Evolutionary conservation across 2,113 vertebrate genomes (phyloP).

Genomic region (Prolemur simus): DNA sequence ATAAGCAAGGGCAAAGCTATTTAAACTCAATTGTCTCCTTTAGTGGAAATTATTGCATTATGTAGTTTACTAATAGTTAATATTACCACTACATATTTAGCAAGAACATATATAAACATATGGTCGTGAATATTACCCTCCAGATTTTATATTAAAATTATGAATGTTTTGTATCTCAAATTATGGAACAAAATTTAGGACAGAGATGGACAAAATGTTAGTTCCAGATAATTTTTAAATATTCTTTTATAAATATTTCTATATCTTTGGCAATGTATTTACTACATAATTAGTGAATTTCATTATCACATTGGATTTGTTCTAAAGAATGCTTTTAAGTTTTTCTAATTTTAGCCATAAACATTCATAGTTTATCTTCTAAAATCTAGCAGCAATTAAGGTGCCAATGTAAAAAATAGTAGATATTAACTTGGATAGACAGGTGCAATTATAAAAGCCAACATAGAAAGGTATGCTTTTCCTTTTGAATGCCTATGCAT

Average conservation of each 20-base stretch:
- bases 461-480: neutral
- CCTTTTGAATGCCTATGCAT: neutral
- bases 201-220: constrained; percentile 58
- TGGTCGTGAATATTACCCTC: constrained; percentile 46
- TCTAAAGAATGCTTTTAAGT: neutral
- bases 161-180: constrained; percentile 45
- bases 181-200: constrained; percentile 44
- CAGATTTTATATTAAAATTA: constrained; percentile 57
- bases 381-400: constrained; percentile 20
- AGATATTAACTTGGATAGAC: neutral
- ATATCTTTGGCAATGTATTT: constrained; percentile 44
- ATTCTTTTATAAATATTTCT: neutral
- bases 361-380: constrained; percentile 40
- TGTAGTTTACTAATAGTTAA: constrained; percentile 38
- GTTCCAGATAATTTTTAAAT: constrained; percentile 23
- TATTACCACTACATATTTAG: constrained; percentile 33
- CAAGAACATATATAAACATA: constrained; percentile 10
- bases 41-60: constrained; percentile 1
- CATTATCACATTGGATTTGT: constrained; percentile 5
- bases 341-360: constrained; percentile 50
- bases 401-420: constrained; percentile 3
- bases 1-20: neutral
- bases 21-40: constrained; percentile 30
- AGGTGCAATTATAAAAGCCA: neutral
- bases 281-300: constrained; percentile 14